Percentiles rank a stretch among this genome's conserved stretches.
Evolutionary conservation across 2,797 vertebrate genomes (phyloP).

Genomic region (Borostomias antarcticus): DNA sequence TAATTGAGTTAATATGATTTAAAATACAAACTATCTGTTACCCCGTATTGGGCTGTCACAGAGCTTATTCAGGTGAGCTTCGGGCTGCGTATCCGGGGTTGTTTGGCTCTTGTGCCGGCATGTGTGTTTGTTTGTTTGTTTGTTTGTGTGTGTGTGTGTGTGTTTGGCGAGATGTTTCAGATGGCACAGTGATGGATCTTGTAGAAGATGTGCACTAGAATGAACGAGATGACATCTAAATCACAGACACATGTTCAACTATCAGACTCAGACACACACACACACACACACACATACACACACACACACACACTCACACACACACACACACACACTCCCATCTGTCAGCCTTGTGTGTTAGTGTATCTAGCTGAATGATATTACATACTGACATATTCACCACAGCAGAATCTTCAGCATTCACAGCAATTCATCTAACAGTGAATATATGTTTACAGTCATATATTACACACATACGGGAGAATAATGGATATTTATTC

Average conservation of each 20-base stretch:
- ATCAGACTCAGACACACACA: not conserved
- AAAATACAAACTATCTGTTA: constrained; percentile 97
- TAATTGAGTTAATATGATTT: constrained; percentile 99
- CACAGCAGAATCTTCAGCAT: not conserved
- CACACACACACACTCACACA: constrained; percentile 2
- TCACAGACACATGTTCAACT: constrained; percentile 18
- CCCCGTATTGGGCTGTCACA: constrained; percentile 74
- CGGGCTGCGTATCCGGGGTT: constrained; percentile 38
- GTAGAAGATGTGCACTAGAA: constrained; percentile 12
- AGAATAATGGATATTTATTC: not conserved
- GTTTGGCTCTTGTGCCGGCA: constrained; percentile 35
- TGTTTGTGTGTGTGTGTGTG: not conserved
- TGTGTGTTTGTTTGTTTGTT: constrained; percentile 6
- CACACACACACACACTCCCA: not conserved
- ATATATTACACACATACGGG: not conserved
- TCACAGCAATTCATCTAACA: not conserved
- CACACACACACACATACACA: not conserved
- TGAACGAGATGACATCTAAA: constrained; percentile 28
- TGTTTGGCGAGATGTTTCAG: not conserved
- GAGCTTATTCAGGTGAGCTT: constrained; percentile 61
- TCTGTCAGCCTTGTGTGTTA: not conserved
- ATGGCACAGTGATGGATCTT: constrained; percentile 16
- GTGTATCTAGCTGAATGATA: not conserved
- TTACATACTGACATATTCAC: not conserved
- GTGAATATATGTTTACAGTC: not conserved